Base-by-base conservation (phyloP, 2,113 vertebrate species). In the Rattus rattus region DNA sequence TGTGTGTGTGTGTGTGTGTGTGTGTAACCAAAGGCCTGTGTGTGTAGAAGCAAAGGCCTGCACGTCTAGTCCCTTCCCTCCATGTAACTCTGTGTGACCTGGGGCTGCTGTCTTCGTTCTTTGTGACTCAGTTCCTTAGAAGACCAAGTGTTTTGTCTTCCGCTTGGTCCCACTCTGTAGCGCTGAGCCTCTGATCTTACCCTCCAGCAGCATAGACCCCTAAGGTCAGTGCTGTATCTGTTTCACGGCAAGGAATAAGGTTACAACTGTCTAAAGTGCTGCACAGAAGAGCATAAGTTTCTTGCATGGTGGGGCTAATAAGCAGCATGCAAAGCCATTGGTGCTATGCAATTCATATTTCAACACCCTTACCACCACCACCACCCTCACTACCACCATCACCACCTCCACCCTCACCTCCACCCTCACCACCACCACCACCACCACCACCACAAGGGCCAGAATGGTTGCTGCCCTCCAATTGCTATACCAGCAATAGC, bases 251-350 rank as follows among this genome's bases (percentile, higher is more conserved):
- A 54, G 88, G 52, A 4, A 8, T 17, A 28, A n/a, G 20, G 33
- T 30, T 1, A 39, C 24, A 54, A 36, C 0, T 2, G 4, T 16
- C 36, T 14, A 47, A 13, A 59, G 10, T 7, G 20, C 17, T 12
- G 7, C 33, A 22, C 52, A 17, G 36, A 67, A 36, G 33, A 63
- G 11, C 47, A 4, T 73, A 39, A 52, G 9, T 2, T 16, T 20
- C 76, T 13, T 20, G 5, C 49, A 63, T 3, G 11, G 7, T 39
- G n/a, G 36, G 9, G 16, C n/a, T n/a, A 33, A 47, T 43, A 89
- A 49, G 69, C 43, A 22, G n/a, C 30, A 5, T 28, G n/a, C 17
- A 17, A 33, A 43, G 65, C 65, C 30, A 8, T 36, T 3, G 22
- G 70, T 33, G 43, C 33, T 39, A 7, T 70, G 52, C 17, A 33